Conservation (phyloP, 2,113 vertebrate genomes). For the Apaloderma vittatum region DNA sequence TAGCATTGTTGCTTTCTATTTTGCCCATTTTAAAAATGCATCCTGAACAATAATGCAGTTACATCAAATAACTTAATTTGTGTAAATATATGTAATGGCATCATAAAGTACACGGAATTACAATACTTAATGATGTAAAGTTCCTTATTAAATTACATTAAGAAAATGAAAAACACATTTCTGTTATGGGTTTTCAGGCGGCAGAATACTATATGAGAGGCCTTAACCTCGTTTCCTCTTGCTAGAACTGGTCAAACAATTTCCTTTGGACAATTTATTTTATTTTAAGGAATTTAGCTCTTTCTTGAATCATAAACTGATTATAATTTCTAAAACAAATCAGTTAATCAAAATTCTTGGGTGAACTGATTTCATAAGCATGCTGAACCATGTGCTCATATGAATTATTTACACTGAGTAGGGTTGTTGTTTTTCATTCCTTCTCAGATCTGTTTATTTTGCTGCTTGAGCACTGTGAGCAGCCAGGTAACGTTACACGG, state of each 20-base stretch:
- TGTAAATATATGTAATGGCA: conserved; percentile 64
- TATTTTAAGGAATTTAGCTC: conserved; percentile 46
- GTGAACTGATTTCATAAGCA: background rate
- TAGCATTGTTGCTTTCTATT: conserved; percentile 65
- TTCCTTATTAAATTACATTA: conserved; percentile 69
- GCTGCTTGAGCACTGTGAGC: background rate
- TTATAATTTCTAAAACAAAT: background rate
- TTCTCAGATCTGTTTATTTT: background rate
- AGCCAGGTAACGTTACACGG: background rate
- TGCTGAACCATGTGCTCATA: background rate
- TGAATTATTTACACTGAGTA: background rate
- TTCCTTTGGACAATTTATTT: conserved; percentile 37
- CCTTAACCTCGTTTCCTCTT: conserved; percentile 51
- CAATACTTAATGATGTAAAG: conserved; percentile 73
- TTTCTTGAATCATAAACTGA: background rate
- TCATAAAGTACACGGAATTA: conserved; percentile 68
- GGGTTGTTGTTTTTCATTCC: background rate
- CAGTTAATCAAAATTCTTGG: background rate
- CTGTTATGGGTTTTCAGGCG: conserved; percentile 56
- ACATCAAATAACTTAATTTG: conserved; percentile 68
- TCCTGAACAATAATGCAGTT: conserved; percentile 68
- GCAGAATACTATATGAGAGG: conserved; percentile 48
- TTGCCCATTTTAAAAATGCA: conserved; percentile 64
- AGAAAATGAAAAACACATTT: conserved; percentile 74
- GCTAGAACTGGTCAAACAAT: conserved; percentile 29